Base-by-base conservation (phyloP, 1,140 invertebrate species). In the Dreissena polymorpha region DNA sequence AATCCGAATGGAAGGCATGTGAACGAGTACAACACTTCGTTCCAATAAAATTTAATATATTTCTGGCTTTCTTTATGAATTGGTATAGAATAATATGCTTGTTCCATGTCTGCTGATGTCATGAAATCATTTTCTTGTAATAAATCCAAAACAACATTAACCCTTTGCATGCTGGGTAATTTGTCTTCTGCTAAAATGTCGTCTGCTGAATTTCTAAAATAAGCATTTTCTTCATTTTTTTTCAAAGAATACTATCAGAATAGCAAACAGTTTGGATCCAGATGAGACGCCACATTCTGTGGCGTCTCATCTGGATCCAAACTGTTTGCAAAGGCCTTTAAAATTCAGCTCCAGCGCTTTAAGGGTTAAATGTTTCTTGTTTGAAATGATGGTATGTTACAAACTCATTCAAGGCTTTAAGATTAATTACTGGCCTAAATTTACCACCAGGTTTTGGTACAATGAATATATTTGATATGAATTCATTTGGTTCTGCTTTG, bases 361-460 rank as follows among this genome's bases (percentile, higher is more conserved):
- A n/a, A n/a, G n/a, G n/a, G n/a, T n/a, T n/a, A 16, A 87, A 80
- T 16, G 69, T 83, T 39, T 87, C 86, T 67, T 74, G 74, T 75
- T 87, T 86, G 50, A 87, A 87, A 75, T 87, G 84, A 39, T 79
- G 57, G 64, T 87, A 85, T 29, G 51, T n/a, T 18, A 87, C 82
- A 79, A 72, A 85, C 14, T 73, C 25, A 68, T 87, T 87, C 8
- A 83, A 76, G n/a, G 53, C 8, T 70, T 70, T 86, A 14, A 87
- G 51, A 81, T 87, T 87, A 27, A 86, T 69, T 51, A 87, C 64
- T 67, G 74, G 77, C 51, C 86, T 53, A 57, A 64, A 81, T 64
- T 78, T 80, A 6, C 77, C 73, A 73, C 84, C 71, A 63, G 78
- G 82, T 65, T 87, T 87, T 16, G 84, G 78, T 13, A 75, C 71